Base-by-base conservation (phyloP, 2,888 invertebrate species). In the Drosophila antonietae region DNA sequence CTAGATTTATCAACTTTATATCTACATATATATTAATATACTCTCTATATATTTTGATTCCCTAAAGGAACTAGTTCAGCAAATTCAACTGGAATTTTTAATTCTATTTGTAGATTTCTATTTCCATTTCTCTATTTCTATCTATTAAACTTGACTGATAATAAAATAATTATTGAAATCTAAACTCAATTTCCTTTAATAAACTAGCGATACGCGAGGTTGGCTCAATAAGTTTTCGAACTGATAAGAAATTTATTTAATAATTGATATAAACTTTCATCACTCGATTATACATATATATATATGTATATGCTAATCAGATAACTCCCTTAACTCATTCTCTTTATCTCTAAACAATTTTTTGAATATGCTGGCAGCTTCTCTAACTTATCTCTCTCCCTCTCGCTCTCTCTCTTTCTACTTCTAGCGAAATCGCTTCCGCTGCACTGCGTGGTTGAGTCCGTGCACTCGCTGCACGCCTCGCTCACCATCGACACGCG, bases 401-500 rank as follows among this genome's bases (percentile, higher is more conserved):
- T 49, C 18, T 63, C 4, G 20, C 6, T 14, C 3, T 44, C 2
- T 2, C 3, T 7, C 28, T 28, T 28, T 28, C 20, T n/a, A 10
- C 12, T 41, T 92, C 64, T 92, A 93, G 96, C 95, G 55, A 96
- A 96, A 93, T 97, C 97, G 33, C 94, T 98, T 79, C 98, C 98
- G 56, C 96, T 99, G 55, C 98, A 98, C 93, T 99, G 99, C 92
- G 95, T 99, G 73, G 98, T 99, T 63, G 98, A 99, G 93, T 96
- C 96, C 0, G 95, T 97, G 59, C 95, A 95, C 81, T 95, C 95
- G 47, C 93, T 95, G 83, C 96, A 95, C 90, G 94, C 94, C 90
- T 92, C 92, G 28, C 89, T 93, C n/a, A 90, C 92, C 65, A 91
- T 92, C 60, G 93, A 94, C 64, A 94, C 93, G 75, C 95, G 95